These are phyloP conservation scores for Loriculus beryllinus DNA, from an alignment of 2,797 vertebrate genomes.

Conservation along the genomic window DNA sequence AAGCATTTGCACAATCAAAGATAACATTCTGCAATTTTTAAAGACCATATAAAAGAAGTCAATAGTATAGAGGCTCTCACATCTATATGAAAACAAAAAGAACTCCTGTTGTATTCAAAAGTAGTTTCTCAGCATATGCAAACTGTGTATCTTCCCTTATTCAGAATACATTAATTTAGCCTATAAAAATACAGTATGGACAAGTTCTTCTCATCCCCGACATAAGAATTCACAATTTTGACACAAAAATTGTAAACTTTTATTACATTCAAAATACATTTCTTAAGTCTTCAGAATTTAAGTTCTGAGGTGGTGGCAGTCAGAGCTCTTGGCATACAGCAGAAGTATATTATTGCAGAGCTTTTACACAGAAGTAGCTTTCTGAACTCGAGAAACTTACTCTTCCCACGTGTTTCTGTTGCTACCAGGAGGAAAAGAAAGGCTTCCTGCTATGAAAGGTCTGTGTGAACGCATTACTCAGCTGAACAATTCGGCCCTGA, in stretches of 20 bases:
- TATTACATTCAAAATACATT: conserved; percentile 78
- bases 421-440: conserved; percentile 96
- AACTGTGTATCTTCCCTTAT: conserved; percentile 53
- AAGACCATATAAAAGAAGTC: conserved; percentile 47
- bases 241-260: conserved; percentile 78
- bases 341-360: conserved; percentile 45
- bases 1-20: conserved; percentile 46
- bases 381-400: conserved; percentile 12
- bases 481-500: conserved; percentile 88
- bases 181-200: conserved; percentile 77
- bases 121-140: conserved; percentile 64
- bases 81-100: conserved; percentile 45
- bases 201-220: conserved; percentile 72
- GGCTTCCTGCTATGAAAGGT: conserved; percentile 95
- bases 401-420: neutral
- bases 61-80: neutral
- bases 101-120: conserved; percentile 57
- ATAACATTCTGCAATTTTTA: conserved; percentile 8
- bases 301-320: conserved; percentile 68
- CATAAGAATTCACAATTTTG: conserved; percentile 75
- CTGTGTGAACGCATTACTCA: conserved; percentile 90
- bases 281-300: conserved; percentile 59
- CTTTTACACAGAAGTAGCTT: conserved; percentile 36
- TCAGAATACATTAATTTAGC: conserved; percentile 61
- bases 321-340: conserved; percentile 47